These are phyloP conservation scores for Herpailurus yagouaroundi DNA, from an alignment of 2,113 vertebrate genomes.

Conservation along the genomic window DNA sequence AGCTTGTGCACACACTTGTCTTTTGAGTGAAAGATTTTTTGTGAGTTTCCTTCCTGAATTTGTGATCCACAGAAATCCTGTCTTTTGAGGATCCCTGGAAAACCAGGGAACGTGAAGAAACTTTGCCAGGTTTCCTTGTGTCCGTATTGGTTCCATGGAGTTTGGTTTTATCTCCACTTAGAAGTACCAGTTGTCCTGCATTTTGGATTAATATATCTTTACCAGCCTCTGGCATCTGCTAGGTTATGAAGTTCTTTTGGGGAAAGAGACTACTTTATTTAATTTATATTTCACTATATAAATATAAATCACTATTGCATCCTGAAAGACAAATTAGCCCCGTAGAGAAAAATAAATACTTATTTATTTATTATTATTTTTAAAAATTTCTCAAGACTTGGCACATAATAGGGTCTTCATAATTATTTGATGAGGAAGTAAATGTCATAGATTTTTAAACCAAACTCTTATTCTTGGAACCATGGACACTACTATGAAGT, in stretches of 20 bases:
- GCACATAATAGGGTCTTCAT: not conserved
- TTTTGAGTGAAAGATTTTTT: not conserved
- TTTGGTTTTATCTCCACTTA: not conserved
- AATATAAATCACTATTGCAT: too few relatives aligned
- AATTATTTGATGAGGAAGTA: not conserved
- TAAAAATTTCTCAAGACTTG: not conserved
- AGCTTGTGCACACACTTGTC: not conserved
- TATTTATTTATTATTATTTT: not conserved
- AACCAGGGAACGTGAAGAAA: not conserved
- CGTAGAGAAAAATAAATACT: too few relatives aligned
- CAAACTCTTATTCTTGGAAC: not conserved
- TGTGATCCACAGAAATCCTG: too few relatives aligned
- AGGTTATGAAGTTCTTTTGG: not conserved
- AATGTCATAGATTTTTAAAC: not conserved
- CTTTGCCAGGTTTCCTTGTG: not conserved
- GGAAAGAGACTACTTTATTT: not conserved
- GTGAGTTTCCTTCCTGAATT: not conserved
- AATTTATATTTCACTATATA: too few relatives aligned
- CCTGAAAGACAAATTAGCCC: too few relatives aligned
- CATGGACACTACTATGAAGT: not conserved
- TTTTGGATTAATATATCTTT: not conserved
- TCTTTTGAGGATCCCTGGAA: too few relatives aligned
- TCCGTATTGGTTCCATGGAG: not conserved
- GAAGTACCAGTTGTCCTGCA: not conserved
- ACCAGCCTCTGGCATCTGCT: not conserved